Evolutionary conservation across 2,113 vertebrate genomes (phyloP), one percentile per base, ranked within the genome.

Genomic region (Pandion haliaetus): DNA sequence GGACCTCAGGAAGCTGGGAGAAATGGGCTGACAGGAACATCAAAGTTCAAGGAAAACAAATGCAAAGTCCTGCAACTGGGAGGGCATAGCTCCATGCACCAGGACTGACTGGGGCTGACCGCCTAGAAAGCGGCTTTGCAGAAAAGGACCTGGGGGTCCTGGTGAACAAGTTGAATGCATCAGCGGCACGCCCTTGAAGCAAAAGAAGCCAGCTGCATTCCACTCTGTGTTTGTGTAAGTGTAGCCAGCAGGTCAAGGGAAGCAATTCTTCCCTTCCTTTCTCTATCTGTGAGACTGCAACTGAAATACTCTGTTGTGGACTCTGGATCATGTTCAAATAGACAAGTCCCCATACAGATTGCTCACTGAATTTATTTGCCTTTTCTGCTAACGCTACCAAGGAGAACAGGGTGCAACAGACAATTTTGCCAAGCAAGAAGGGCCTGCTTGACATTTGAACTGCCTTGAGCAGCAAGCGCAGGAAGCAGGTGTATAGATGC

Each of bases 351-450:
- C 63, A 1, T 8, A 45, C 13, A 83, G 58, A 18, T 8, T 31
- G 25, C 47, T 69, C 17, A 11, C 10, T 57, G 71, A 52, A 47
- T 38, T 17, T 61, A 59, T 54, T 1, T 31, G 25, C 20, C 55
- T 11, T 73, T 71, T 42, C 47, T 88, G 59, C 14, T 61, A 67
- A 50, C 0, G 0, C 13, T 55, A 21, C 69, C 50, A 79, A 59
- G 8, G 24, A 77, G n/a, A 82, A 72, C 10, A 52, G 20, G 4
- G 7, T 29, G 17, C 12, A 50, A 76, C 0, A 1, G 32, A 6
- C 63, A 73, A 15, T 44, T 63, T 1, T 32, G 34, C 47, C 1
- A 0, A 8, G 38, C 13, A 21, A 8, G 1, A n/a, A 80, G 28
- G 32, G 32, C 17, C 77, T 45, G 50, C 55, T 28, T 19, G 17